Evolutionary conservation across 2,888 invertebrate genomes (phyloP).

Genomic region (Drosophila mimica): DNA sequence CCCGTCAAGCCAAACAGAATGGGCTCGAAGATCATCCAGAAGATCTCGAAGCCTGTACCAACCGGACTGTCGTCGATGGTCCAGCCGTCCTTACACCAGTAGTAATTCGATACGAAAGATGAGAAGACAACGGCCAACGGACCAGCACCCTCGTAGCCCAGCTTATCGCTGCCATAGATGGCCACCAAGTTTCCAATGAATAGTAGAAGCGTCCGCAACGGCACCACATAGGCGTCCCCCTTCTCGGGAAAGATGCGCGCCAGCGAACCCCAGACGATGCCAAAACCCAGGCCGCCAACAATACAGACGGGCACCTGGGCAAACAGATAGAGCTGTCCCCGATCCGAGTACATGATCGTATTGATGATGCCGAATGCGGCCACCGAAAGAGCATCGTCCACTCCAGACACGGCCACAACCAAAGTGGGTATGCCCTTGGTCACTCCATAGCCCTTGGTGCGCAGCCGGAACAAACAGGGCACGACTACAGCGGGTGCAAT

Average conservation of each 20-base stretch:
- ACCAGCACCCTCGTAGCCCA: conserved; percentile 90
- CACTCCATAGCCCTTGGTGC: conserved; percentile 95
- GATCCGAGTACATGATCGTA: conserved; percentile 93
- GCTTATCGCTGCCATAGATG: conserved; percentile 93
- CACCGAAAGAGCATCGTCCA: conserved; percentile 98
- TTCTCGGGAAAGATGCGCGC: conserved; percentile 93
- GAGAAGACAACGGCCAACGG: conserved; percentile 93
- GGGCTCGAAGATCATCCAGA: conserved; percentile 98
- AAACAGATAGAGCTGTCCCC: conserved; percentile 89
- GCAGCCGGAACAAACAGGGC: conserved; percentile 94
- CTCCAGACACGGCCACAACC: conserved; percentile 96
- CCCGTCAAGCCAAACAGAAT: conserved; percentile 97
- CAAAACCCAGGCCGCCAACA: conserved; percentile 92
- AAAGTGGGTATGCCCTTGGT: conserved; percentile 98
- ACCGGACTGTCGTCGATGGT: conserved; percentile 95
- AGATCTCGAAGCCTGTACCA: conserved; percentile 93
- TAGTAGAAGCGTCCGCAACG: conserved; percentile 91
- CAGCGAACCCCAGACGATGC: conserved; percentile 91
- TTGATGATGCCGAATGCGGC: conserved; percentile 96
- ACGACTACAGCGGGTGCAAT: conserved; percentile 99
- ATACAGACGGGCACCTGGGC: conserved; percentile 92
- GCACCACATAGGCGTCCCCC: conserved; percentile 92
- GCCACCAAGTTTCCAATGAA: conserved; percentile 93
- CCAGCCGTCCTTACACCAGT: conserved; percentile 94
- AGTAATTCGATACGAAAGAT: conserved; percentile 92